A percentile compares a stretch with the other conserved stretches of the same genome.
These are phyloP conservation scores for Heteronetta atricapilla DNA, from an alignment of 2,113 vertebrate species.

Conservation along the genomic window DNA sequence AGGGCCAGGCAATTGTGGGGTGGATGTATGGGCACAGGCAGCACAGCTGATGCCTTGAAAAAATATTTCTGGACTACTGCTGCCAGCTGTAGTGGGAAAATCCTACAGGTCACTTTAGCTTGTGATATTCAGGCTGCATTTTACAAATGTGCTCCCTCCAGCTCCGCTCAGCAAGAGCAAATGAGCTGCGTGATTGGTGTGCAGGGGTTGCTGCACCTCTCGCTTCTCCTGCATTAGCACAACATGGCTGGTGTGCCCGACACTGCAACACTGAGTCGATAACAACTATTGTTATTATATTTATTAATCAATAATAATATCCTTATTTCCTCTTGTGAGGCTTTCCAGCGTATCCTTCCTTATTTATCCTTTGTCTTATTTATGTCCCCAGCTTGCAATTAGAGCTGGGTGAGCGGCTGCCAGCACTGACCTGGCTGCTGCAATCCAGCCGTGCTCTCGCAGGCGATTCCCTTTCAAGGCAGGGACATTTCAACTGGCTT, in stretches of 20 bases:
- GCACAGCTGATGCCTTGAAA: neutral
- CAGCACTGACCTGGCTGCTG: neutral
- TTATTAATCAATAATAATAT: constrained; percentile 40
- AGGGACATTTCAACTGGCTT: rapidly evolving
- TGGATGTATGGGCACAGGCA: neutral
- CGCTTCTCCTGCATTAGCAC: neutral
- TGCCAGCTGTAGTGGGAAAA: neutral
- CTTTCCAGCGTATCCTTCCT: neutral
- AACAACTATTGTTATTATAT: neutral
- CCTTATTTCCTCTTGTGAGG: constrained; percentile 8
- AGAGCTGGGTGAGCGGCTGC: rapidly evolving
- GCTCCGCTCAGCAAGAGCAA: rapidly evolving
- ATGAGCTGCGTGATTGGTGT: rapidly evolving
- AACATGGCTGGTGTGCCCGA: neutral
- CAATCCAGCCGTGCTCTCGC: neutral
- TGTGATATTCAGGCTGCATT: neutral
- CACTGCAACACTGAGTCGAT: neutral
- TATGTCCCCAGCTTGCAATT: neutral
- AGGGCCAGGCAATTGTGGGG: neutral
- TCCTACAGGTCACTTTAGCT: neutral
- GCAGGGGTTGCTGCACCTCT: neutral
- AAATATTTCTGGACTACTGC: neutral
- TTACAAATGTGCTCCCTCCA: neutral
- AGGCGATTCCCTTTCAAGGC: neutral
- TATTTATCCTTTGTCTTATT: constrained; percentile 19